A percentile compares a stretch with the other conserved stretches of the same genome.
These are phyloP conservation scores for Galeruca laticollis DNA, from an alignment of 2,888 invertebrate genomes.

Conservation along the genomic window DNA sequence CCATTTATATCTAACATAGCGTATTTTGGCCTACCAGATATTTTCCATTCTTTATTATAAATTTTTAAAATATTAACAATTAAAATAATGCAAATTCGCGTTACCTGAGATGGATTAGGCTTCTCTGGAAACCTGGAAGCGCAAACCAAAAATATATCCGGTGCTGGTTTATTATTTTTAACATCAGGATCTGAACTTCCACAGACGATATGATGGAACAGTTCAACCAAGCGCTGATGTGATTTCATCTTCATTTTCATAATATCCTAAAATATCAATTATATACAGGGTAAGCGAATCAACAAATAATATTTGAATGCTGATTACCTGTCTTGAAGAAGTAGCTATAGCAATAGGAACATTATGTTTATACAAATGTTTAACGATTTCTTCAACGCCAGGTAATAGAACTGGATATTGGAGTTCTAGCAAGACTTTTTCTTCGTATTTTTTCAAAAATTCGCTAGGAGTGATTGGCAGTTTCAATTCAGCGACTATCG, in stretches of 20 bases:
- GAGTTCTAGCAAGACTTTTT: conserved; percentile 58
- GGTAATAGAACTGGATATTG: conserved; percentile 71
- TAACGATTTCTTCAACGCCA: conserved; percentile 64
- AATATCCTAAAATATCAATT: conserved; percentile 57
- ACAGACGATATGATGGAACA: conserved; percentile 73
- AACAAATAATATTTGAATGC: not conserved
- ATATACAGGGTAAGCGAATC: not conserved
- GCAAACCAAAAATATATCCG: conserved; percentile 77
- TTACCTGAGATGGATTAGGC: conserved; percentile 64
- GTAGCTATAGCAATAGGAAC: conserved; percentile 79
- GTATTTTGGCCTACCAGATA: no score
- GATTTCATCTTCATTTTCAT: conserved; percentile 70
- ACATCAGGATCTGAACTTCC: conserved; percentile 77
- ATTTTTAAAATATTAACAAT: no score
- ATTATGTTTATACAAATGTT: conserved; percentile 72
- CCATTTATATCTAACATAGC: no score
- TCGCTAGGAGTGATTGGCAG: conserved; percentile 74
- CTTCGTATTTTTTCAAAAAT: conserved; percentile 66
- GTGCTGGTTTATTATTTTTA: conserved; percentile 77
- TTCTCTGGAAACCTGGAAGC: conserved; percentile 71
- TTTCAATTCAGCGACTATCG: conserved; percentile 70
- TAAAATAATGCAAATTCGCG: no score
- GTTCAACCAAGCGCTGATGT: conserved; percentile 66
- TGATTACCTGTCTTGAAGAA: conserved; percentile 70
- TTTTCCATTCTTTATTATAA: no score